phyloP scores from a whole-genome alignment of 1,140 invertebrate genomes.

The Arctopsyche grandis region DNA sequence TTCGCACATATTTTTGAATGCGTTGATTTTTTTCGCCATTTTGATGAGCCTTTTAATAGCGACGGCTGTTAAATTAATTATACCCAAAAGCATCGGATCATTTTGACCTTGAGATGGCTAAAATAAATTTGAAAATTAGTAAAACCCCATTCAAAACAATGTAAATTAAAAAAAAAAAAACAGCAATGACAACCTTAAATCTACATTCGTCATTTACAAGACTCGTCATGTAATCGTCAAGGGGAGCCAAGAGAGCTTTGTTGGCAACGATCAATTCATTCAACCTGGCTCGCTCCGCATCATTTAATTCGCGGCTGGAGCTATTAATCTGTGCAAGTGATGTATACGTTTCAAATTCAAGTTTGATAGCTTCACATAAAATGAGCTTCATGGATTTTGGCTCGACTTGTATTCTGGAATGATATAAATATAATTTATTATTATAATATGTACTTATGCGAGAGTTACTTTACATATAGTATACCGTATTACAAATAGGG shows the following conservation, averaged over 20 bases:
- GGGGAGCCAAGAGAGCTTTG: constrained; percentile 81
- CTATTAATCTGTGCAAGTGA: constrained; percentile 69
- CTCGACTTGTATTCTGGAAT: constrained; percentile 62
- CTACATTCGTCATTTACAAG: constrained; percentile 70
- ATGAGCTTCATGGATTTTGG: constrained; percentile 82
- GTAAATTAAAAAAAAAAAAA: not conserved
- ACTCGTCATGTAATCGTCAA: constrained; percentile 82
- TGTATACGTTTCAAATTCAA: constrained; percentile 80
- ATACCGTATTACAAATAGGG: constrained; percentile 70
- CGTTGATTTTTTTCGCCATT: constrained; percentile 90
- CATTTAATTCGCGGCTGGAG: constrained; percentile 78
- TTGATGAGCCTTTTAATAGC: constrained; percentile 90
- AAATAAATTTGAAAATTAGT: constrained; percentile 42
- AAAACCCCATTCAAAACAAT: not conserved
- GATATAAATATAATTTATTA: constrained; percentile 42
- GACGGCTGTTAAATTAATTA: constrained; percentile 90
- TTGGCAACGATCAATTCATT: constrained; percentile 86
- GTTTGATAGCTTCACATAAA: constrained; percentile 82
- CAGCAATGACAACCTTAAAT: constrained; percentile 65
- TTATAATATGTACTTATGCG: not conserved
- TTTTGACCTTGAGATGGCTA: constrained; percentile 69
- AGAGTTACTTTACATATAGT: constrained; percentile 71
- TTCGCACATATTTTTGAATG: constrained; percentile 90
- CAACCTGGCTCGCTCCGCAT: constrained; percentile 82
- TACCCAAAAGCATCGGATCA: constrained; percentile 80